Base-by-base conservation (phyloP, 2,888 invertebrate species). In the Cactoblastis cactorum region DNA sequence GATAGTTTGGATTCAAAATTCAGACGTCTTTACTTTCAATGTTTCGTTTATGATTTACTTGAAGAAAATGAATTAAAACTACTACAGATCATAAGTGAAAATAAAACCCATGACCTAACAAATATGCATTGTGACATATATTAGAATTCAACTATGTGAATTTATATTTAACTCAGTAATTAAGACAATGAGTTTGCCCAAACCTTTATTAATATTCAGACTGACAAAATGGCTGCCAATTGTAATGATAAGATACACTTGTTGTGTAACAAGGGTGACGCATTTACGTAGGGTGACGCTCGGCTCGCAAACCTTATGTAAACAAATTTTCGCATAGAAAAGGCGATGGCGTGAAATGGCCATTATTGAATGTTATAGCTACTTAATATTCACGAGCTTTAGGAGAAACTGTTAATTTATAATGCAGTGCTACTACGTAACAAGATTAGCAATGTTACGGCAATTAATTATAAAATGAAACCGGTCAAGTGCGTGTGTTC, bases 201-300 rank as follows among this genome's bases (percentile, higher is more conserved):
- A n/a, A n/a, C n/a, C 3, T 22, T 22, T 22, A 22, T 5, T 22
- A 22, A 22, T 22, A 22, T 22, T 22, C 3, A 9, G 8, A 28
- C 8, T 22, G 9, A 4, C 28, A 8, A 1, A 28, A n/a, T n/a
- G n/a, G n/a, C n/a, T n/a, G n/a, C n/a, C 28, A 28, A 28, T 28
- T 28, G 8, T 28, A 9, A n/a, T 28, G 28, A n/a, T n/a, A n/a
- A n/a, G n/a, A n/a, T n/a, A n/a, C n/a, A n/a, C n/a, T n/a, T 28
- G 28, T 28, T 28, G 8, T 28, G 28, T 28, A 28, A 28, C 5
- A 28, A 28, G 28, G 28, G 28, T 28, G 39, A 38, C 49, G 49
- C 49, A 39, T 52, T 50, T 33, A 52, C 50, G 47, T 32, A 47
- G 28, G 53, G 28, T 50, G 24, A 52, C 50, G 47, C 35, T 49